Percentiles rank a stretch among this genome's conserved stretches.
These are phyloP conservation scores for Silurus glanis DNA, from an alignment of 2,113 vertebrate species.

Conservation along the genomic window DNA sequence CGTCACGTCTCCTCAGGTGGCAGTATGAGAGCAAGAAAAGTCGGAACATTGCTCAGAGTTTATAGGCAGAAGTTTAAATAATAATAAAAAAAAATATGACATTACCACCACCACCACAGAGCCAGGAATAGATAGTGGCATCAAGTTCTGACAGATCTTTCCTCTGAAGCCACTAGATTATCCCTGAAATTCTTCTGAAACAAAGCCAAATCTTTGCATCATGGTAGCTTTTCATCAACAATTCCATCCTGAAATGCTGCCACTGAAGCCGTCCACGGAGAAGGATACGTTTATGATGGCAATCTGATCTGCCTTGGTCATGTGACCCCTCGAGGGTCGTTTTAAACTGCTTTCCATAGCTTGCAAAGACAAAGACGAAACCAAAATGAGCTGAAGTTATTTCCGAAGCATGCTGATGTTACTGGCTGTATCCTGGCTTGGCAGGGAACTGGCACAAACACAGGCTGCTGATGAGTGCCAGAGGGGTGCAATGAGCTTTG, in stretches of 20 bases:
- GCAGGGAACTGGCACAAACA: slow-evolving; percentile 37
- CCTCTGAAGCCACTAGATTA: slow-evolving; percentile 69
- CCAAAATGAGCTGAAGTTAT: slow-evolving; percentile 11
- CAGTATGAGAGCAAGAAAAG: not conserved
- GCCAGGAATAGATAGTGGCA: slow-evolving; percentile 14
- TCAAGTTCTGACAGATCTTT: slow-evolving; percentile 67
- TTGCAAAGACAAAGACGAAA: not conserved
- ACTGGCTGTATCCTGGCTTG: slow-evolving; percentile 14
- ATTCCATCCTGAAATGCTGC: slow-evolving; percentile 53
- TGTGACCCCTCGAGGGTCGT: not conserved
- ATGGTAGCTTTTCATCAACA: slow-evolving; percentile 60
- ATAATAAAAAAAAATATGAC: slow-evolving; percentile 1
- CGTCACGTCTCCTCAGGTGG: not conserved
- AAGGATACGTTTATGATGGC: not conserved
- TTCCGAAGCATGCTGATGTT: not conserved
- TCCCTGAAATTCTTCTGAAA: slow-evolving; percentile 68
- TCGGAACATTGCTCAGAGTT: not conserved
- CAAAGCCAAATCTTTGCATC: slow-evolving; percentile 64
- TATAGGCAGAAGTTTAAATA: not conserved
- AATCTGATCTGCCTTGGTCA: slow-evolving; percentile 1
- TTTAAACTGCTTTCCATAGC: not conserved
- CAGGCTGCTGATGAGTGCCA: slow-evolving; percentile 30
- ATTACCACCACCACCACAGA: not conserved
- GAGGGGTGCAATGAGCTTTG: slow-evolving; percentile 35
- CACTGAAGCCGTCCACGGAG: slow-evolving; percentile 24